phyloP scores from a whole-genome alignment of 2,888 invertebrate species.

The Epistrophe eligans region DNA sequence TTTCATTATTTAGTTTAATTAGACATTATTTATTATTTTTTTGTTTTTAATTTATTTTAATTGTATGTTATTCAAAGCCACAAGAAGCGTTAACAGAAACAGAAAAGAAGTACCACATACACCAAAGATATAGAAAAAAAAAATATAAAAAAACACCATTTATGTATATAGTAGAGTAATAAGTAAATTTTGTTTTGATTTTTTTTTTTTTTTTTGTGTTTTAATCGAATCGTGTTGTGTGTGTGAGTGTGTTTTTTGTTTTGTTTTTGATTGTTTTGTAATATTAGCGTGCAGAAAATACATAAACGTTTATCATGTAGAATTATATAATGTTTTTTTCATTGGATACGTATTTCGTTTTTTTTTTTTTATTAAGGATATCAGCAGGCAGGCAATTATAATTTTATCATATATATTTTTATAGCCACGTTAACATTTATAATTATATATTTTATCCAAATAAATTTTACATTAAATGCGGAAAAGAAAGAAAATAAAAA shows the following conservation, averaged over 20 bases:
- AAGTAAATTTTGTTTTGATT: slow-evolving; percentile 57
- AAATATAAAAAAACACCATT: slow-evolving; percentile 71
- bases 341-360: slow-evolving; percentile 73
- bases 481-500: slow-evolving; percentile 78
- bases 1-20: slow-evolving; percentile 76
- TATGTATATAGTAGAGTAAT: slow-evolving; percentile 61
- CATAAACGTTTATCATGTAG: slow-evolving; percentile 66
- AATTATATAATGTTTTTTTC: slow-evolving; percentile 54
- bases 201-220: slow-evolving; percentile 49
- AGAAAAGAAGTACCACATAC: slow-evolving; percentile 76
- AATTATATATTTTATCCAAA: slow-evolving; percentile 69
- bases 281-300: slow-evolving; percentile 74
- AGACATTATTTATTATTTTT: slow-evolving; percentile 61
- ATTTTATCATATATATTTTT: slow-evolving; percentile 41
- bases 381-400: slow-evolving; percentile 77
- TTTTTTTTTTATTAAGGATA: slow-evolving; percentile 59
- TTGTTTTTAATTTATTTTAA: slow-evolving; percentile 58
- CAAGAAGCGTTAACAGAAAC: slow-evolving; percentile 76
- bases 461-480: slow-evolving; percentile 77
- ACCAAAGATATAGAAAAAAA: slow-evolving; percentile 75
- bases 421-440: slow-evolving; percentile 76
- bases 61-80: slow-evolving; percentile 73
- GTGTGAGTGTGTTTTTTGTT: slow-evolving; percentile 52
- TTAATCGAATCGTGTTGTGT: slow-evolving; percentile 55
- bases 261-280: slow-evolving; percentile 51